phyloP scores from a whole-genome alignment of 2,797 vertebrate species.

The Halcyon badia region DNA sequence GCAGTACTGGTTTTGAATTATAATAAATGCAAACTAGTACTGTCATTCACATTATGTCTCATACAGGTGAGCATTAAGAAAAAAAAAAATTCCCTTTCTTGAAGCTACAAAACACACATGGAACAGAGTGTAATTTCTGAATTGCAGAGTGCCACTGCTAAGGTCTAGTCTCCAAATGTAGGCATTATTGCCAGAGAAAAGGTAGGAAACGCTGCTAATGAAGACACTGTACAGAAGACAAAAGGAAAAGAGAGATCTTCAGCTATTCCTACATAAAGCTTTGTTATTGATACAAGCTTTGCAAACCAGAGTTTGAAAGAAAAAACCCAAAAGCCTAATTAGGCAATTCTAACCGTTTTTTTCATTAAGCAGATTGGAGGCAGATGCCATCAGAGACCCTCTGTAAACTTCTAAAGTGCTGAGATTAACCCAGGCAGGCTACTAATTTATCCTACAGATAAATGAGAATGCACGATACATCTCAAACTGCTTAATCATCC shows the following conservation, averaged over 20 bases:
- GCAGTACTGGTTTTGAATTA: background rate
- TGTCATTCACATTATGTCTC: background rate
- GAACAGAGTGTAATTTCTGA: background rate
- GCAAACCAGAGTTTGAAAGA: constrained; percentile 14
- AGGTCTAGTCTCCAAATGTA: background rate
- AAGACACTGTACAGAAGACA: background rate
- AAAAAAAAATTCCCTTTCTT: background rate
- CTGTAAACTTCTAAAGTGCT: constrained; percentile 72
- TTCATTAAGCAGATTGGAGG: constrained; percentile 24
- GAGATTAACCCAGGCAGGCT: constrained; percentile 77
- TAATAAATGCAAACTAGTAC: background rate
- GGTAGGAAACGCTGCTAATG: background rate
- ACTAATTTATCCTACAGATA: constrained; percentile 2
- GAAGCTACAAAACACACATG: background rate
- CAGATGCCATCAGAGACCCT: constrained; percentile 39
- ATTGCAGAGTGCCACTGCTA: background rate
- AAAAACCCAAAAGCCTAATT: constrained; percentile 3
- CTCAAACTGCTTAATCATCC: background rate
- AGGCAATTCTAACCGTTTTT: constrained; percentile 28
- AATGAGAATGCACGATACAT: background rate
- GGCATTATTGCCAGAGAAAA: background rate
- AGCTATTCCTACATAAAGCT: background rate
- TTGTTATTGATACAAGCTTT: constrained; percentile 16
- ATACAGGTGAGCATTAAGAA: background rate
- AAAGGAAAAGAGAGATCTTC: background rate